Percentiles rank a stretch among this genome's conserved stretches.
Conservation (phyloP, 2,113 vertebrate species). For the Ursus arctos region DNA sequence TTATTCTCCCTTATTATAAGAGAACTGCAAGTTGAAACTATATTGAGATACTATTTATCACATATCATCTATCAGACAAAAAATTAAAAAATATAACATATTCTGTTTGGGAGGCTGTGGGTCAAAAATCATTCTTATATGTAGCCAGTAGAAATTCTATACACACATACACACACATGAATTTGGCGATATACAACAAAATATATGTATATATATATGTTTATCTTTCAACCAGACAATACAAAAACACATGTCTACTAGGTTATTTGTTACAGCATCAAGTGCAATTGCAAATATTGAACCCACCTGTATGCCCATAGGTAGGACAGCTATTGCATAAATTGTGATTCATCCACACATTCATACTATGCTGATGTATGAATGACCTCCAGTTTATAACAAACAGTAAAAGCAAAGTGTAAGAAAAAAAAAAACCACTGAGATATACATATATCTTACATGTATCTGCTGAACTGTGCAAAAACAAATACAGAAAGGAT, state of each 20-base stretch:
- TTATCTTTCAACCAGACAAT: background rate
- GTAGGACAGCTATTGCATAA: no score
- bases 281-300: background rate
- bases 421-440: background rate
- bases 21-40: background rate
- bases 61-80: background rate
- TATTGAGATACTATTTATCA: background rate
- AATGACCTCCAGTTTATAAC: background rate
- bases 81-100: background rate
- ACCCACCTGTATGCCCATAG: no score
- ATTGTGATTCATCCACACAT: background rate
- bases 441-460: background rate
- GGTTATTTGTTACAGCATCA: background rate
- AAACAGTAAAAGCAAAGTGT: background rate
- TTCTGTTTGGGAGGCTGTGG: background rate
- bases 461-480: background rate
- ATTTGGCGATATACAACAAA: background rate
- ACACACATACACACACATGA: no score
- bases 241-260: background rate
- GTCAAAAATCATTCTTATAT: background rate
- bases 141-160: background rate
- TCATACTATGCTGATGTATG: fast-evolving
- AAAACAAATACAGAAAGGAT: background rate
- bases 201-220: background rate
- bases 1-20: background rate